These are phyloP conservation scores for Sipha flava DNA, from an alignment of 1,140 invertebrate genomes.

Conservation along the genomic window DNA sequence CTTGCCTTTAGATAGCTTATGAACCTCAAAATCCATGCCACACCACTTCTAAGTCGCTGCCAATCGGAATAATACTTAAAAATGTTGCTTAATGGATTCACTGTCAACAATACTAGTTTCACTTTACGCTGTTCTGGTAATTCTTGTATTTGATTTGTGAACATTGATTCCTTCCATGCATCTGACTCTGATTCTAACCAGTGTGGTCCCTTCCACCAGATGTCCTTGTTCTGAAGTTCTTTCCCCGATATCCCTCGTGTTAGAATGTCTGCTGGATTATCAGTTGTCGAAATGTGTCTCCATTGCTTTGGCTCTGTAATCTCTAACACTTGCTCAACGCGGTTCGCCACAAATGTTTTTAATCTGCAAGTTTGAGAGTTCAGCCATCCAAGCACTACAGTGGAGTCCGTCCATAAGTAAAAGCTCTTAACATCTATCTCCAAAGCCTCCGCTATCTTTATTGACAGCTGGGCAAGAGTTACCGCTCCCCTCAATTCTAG, in stretches of 20 bases:
- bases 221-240: background rate
- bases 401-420: background rate
- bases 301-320: background rate
- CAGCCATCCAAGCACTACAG: background rate
- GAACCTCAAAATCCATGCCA: background rate
- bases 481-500: slow-evolving; percentile 44
- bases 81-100: background rate
- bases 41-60: background rate
- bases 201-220: background rate
- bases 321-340: background rate
- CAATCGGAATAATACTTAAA: background rate
- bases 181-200: background rate
- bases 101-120: background rate
- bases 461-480: slow-evolving; percentile 37
- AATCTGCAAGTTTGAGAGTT: background rate
- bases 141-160: background rate
- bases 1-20: background rate
- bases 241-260: background rate
- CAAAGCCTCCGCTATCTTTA: slow-evolving; percentile 32
- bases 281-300: background rate
- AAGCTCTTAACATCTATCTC: background rate
- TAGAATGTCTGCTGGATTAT: background rate
- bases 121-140: background rate
- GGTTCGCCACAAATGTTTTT: background rate
- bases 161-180: background rate